These are phyloP conservation scores for Chelidonichthys spinosus DNA, from an alignment of 2,797 vertebrate species.

Conservation along the genomic window DNA sequence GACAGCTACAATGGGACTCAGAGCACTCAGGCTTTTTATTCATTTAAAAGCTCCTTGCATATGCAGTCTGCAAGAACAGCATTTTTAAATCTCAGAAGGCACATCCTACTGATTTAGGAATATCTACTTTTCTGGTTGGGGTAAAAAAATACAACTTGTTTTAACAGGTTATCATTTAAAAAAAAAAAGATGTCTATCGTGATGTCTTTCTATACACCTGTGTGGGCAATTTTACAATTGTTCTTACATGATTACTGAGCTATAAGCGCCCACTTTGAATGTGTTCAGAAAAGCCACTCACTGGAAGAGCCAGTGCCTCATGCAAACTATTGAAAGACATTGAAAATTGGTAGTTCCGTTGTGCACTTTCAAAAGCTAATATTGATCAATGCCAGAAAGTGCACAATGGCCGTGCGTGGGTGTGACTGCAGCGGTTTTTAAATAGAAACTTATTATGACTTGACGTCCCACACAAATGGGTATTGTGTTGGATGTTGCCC, in stretches of 20 bases:
- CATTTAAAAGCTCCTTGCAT: conserved; percentile 61
- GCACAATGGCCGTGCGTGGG: conserved; percentile 21
- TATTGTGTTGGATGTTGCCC: conserved; percentile 56
- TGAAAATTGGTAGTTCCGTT: conserved; percentile 28
- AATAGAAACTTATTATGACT: conserved; percentile 59
- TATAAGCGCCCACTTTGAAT: conserved; percentile 17
- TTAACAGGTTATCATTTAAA: conserved; percentile 26
- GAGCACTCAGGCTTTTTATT: conserved; percentile 52
- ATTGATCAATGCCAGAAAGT: conserved; percentile 43
- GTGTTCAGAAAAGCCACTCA: conserved; percentile 6
- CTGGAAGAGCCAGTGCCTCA: not conserved
- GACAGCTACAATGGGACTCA: conserved; percentile 36
- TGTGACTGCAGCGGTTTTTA: conserved; percentile 37
- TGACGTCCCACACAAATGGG: conserved; percentile 55
- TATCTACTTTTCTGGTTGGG: conserved; percentile 21
- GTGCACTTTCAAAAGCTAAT: conserved; percentile 33
- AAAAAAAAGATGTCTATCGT: conserved; percentile 11
- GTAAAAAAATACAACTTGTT: conserved; percentile 40
- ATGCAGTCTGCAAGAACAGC: conserved; percentile 31
- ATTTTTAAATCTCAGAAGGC: conserved; percentile 49
- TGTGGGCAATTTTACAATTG: conserved; percentile 21
- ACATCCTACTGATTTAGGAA: conserved; percentile 22
- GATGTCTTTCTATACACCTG: conserved; percentile 25
- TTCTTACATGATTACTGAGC: conserved; percentile 18
- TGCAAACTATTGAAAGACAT: conserved; percentile 25